A percentile compares a stretch with the other conserved stretches of the same genome.
Evolutionary conservation across 1,140 invertebrate genomes (phyloP).

Genomic region (Panagrolaimus sp.): DNA sequence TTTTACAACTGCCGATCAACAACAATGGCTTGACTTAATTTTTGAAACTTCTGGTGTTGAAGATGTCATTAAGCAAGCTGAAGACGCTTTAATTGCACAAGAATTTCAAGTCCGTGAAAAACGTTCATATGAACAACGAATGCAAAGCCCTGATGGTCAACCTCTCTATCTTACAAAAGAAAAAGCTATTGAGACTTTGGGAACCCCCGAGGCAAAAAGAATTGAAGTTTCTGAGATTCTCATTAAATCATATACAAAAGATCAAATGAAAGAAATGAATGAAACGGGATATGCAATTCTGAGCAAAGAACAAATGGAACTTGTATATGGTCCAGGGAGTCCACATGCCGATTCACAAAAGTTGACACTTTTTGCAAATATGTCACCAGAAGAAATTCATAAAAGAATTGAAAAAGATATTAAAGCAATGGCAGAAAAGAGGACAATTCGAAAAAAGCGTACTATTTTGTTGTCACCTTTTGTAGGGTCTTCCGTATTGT

Average conservation of each 20-base stretch:
- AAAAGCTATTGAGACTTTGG: not conserved
- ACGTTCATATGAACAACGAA: constrained; percentile 17
- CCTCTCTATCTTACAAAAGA: constrained; percentile 47
- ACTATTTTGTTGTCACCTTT: not conserved
- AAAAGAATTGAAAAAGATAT: not conserved
- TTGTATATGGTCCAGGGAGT: constrained; percentile 27
- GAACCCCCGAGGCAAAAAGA: constrained; percentile 29
- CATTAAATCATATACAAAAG: constrained; percentile 1
- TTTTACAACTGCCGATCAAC: constrained; percentile 23
- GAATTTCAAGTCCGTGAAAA: not conserved
- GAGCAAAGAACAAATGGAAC: constrained; percentile 18
- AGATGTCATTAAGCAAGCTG: constrained; percentile 22
- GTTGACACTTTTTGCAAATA: not conserved
- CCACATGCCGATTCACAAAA: constrained; percentile 17
- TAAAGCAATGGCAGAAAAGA: constrained; percentile 1
- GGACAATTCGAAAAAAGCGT: not conserved
- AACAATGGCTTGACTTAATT: constrained; percentile 29
- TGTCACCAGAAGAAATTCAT: not conserved
- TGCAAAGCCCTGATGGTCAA: constrained; percentile 28
- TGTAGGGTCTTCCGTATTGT: not conserved
- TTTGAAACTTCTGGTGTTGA: constrained; percentile 24
- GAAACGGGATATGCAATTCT: constrained; percentile 19
- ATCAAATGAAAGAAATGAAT: constrained; percentile 7
- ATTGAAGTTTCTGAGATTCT: not conserved
- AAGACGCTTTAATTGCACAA: constrained; percentile 10